Evolutionary conservation across 2,888 invertebrate species (phyloP), one percentile per base, ranked within the genome.

Genomic region (Syrphus vitripennis): DNA sequence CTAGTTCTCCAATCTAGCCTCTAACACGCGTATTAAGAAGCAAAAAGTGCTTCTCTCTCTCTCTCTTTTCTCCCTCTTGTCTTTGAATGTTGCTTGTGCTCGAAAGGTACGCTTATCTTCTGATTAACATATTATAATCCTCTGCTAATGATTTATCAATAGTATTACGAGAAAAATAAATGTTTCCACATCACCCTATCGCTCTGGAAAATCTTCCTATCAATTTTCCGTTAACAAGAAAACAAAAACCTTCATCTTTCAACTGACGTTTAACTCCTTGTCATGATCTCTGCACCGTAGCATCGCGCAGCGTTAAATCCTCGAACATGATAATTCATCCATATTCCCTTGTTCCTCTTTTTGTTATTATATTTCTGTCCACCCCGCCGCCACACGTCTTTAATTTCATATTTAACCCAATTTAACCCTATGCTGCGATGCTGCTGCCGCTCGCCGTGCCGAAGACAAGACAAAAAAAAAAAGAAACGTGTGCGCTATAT

Each of bases 331-430:
- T 78, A 78, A 69, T 72, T 78, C 65, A 75, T 72, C 37, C 26
- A 67, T 63, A 72, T 69, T 61, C 61, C 61, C 55, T n/a, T 61
- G 76, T 76, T 63, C 24, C 53, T 57, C 42, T 65, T 65, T 29
- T 45, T 12, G 24, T 19, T 31, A 4, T 14, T 2, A n/a, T 57
- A 53, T 40, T 42, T 4, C 57, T 69, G 34, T 26, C 81, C 61
- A 65, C 61, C 57, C 74, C 69, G 74, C 74, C 69, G 74, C 57
- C 77, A 57, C 77, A 86, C 67, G 48, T 70, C 72, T 72, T 67
- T 50, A 48, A 70, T 61, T 61, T 86, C 81, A 86, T 86, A 86
- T 86, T 82, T 86, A 86, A 86, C 81, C 86, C 77, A 70, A 78
- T 82, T 86, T 81, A 81, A 86, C 84, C 84, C 81, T 55, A 57